phyloP scores from a whole-genome alignment of 2,797 vertebrate species.

The Anguilla obscura region DNA sequence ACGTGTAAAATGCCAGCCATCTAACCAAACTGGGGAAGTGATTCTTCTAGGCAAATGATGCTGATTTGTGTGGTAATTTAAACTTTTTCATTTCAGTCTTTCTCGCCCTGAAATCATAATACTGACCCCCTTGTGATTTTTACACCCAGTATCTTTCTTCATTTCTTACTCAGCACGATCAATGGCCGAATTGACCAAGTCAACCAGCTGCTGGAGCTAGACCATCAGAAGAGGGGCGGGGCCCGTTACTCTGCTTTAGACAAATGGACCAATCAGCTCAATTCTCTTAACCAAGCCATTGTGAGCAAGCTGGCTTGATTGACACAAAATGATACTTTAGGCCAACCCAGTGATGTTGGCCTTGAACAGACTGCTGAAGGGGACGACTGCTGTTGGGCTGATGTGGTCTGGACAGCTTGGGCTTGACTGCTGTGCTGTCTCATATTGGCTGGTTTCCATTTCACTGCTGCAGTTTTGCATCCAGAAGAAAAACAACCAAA shows the following conservation, averaged over 20 bases:
- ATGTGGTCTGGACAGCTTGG: conserved; percentile 37
- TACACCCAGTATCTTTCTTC: conserved; percentile 27
- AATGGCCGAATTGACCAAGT: conserved; percentile 99
- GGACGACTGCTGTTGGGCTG: conserved; percentile 79
- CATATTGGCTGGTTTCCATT: conserved; percentile 84
- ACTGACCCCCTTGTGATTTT: conserved; percentile 42
- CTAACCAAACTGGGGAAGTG: too few species aligned
- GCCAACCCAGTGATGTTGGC: conserved; percentile 75
- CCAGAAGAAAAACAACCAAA: conserved; percentile 78
- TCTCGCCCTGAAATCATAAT: too few species aligned
- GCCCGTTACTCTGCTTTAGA: conserved; percentile 97
- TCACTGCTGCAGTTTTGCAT: conserved; percentile 85
- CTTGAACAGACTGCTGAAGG: conserved; percentile 78
- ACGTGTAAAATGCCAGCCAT: neutral
- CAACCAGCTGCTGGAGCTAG: conserved; percentile 97
- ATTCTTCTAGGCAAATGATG: too few species aligned
- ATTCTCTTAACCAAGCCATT: conserved; percentile 97
- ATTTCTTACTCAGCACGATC: conserved; percentile 83
- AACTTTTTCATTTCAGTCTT: neutral
- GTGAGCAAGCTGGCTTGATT: conserved; percentile 96
- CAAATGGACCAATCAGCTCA: conserved; percentile 99
- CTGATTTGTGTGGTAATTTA: neutral
- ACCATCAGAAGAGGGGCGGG: conserved; percentile 98
- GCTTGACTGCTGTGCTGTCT: conserved; percentile 36
- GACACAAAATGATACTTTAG: conserved; percentile 72